Evolutionary conservation across 2,888 invertebrate genomes (phyloP).

Genomic region (Scrobipalpa costella): DNA sequence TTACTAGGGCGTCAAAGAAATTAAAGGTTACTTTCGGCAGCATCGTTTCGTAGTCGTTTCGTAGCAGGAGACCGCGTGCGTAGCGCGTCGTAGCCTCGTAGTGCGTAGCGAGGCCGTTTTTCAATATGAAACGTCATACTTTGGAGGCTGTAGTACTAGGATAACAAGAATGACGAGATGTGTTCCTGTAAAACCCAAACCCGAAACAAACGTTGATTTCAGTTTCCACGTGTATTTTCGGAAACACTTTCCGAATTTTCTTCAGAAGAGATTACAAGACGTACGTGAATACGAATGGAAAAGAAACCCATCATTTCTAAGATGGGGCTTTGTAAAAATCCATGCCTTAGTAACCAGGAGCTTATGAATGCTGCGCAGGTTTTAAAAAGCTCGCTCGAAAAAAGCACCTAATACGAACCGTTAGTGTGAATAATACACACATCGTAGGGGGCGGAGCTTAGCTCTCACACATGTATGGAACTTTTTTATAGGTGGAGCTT

Average conservation of each 20-base stretch:
- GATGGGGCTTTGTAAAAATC: slow-evolving; percentile 58
- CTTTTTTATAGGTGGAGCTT: slow-evolving; percentile 43
- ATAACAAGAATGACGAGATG: slow-evolving; percentile 35
- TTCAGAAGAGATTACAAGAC: slow-evolving; percentile 11
- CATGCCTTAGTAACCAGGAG: slow-evolving; percentile 55
- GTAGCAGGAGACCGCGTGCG: neutral
- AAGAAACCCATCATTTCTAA: slow-evolving; percentile 30
- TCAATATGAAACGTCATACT: slow-evolving; percentile 46
- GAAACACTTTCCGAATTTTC: neutral
- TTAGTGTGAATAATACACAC: slow-evolving; percentile 39
- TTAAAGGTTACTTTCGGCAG: slow-evolving; percentile 29
- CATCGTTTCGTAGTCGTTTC: neutral
- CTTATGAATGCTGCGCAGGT: slow-evolving; percentile 39
- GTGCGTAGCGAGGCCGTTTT: slow-evolving; percentile 26
- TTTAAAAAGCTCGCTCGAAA: slow-evolving; percentile 34
- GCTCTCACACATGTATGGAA: slow-evolving; percentile 37
- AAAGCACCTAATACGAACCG: slow-evolving; percentile 34
- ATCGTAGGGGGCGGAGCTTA: slow-evolving; percentile 43
- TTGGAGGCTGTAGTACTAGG: slow-evolving; percentile 55
- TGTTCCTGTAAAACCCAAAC: neutral
- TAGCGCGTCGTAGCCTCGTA: neutral
- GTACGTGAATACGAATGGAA: slow-evolving; percentile 3
- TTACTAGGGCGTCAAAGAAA: slow-evolving; percentile 53
- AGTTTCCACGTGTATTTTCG: neutral
- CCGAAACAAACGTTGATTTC: neutral